Conservation (phyloP, 1,140 invertebrate species). For the Drosophila pseudoobscura region DNA sequence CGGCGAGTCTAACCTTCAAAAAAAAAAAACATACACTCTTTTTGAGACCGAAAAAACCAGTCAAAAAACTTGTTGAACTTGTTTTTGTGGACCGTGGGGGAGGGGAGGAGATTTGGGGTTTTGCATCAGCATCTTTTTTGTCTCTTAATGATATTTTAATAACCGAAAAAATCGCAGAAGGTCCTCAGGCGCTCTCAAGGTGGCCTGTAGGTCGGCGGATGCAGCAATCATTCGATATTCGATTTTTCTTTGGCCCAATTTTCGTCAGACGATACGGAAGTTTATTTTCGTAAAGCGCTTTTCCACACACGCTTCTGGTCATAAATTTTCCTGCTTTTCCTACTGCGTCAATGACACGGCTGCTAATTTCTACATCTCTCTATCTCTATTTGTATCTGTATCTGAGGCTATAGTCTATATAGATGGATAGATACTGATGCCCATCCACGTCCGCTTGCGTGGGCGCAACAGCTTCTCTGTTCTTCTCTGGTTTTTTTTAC, state of each 20-base stretch:
- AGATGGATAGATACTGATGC: slow-evolving; percentile 24
- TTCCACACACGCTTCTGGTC: slow-evolving; percentile 62
- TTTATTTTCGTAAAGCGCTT: slow-evolving; percentile 70
- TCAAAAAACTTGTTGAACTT: slow-evolving; percentile 68
- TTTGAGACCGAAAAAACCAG: slow-evolving; percentile 34
- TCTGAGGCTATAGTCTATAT: slow-evolving; percentile 26
- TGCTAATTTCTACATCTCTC: slow-evolving; percentile 57
- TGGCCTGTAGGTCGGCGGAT: slow-evolving; percentile 73
- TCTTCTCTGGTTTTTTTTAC: slow-evolving; percentile 16
- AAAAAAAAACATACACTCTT: slow-evolving; percentile 23
- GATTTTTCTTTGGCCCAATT: slow-evolving; percentile 68
- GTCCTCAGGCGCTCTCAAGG: slow-evolving; percentile 56
- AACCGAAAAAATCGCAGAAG: slow-evolving; percentile 23
- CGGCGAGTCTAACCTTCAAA: slow-evolving; percentile 68
- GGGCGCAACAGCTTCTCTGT: slow-evolving; percentile 53
- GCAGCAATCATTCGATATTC: slow-evolving; percentile 46
- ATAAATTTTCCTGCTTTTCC: slow-evolving; percentile 55
- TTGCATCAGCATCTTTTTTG: slow-evolving; percentile 48
- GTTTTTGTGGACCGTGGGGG: slow-evolving; percentile 42
- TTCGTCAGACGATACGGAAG: slow-evolving; percentile 48
- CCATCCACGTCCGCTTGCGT: slow-evolving; percentile 62
- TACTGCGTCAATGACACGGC: slow-evolving; percentile 77
- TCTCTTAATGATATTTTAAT: slow-evolving; percentile 56
- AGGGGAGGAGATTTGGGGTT: not conserved
- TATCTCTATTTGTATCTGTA: slow-evolving; percentile 16